phyloP scores from a whole-genome alignment of 2,797 vertebrate species.

The Sebastes wilsoni region DNA sequence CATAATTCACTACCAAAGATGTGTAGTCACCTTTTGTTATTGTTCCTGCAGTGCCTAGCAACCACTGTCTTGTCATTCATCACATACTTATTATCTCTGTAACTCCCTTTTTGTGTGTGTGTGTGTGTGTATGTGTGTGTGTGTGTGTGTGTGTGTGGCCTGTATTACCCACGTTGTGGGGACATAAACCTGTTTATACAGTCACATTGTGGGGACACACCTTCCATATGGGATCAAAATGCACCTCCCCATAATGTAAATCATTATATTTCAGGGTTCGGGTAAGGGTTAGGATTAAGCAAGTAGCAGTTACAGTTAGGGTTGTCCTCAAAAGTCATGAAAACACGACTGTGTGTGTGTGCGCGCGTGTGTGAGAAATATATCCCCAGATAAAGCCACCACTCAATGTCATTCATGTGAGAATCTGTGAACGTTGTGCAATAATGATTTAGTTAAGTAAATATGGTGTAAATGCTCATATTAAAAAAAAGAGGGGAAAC shows the following conservation, averaged over 20 bases:
- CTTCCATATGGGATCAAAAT: no score
- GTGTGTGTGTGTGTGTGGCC: not conserved
- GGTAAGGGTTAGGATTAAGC: no score
- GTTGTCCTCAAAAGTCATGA: no score
- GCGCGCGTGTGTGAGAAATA: not conserved
- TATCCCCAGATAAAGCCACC: not conserved
- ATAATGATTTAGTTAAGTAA: not conserved
- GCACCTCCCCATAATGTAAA: no score
- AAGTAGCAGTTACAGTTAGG: no score
- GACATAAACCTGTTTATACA: no score
- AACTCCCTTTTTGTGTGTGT: not conserved
- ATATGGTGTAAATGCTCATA: not conserved
- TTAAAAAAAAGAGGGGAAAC: not conserved
- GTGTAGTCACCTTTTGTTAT: conserved; percentile 29
- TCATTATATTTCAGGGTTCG: no score
- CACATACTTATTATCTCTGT: not conserved
- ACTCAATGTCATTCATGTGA: not conserved
- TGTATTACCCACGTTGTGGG: no score
- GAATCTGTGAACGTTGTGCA: not conserved
- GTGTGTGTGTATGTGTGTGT: not conserved
- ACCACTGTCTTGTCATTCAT: conserved; percentile 38
- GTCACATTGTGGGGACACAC: no score
- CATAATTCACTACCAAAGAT: not conserved
- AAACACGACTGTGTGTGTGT: no score
- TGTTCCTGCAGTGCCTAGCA: conserved; percentile 52